Base-by-base conservation (phyloP, 2,888 invertebrate genomes). In the Volucella inanis region DNA sequence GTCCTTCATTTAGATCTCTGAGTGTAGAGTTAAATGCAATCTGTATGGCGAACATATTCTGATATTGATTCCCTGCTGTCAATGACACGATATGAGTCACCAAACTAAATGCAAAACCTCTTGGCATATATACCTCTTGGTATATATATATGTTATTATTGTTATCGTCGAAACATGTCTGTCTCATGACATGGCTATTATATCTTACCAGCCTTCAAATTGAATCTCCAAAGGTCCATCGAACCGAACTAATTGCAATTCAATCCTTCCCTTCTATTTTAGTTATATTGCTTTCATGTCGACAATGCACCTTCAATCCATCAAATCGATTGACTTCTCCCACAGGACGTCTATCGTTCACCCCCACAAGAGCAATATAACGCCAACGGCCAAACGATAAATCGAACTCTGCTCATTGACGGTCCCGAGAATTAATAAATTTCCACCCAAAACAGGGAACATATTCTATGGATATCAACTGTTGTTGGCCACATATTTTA, bases 241-340 rank as follows among this genome's bases (percentile, higher is more conserved):
- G 18, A 38, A 8, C 18, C 39, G 11, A 31, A 31, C 31, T 31
- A 31, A 31, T 31, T 31, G 4, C 31, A 31, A 31, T 31, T 31
- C 31, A 31, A 45, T 18, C 22, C 1, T 39, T 57, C 52, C 15
- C 45, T 14, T 14, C 54, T 31, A 43, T 72, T 62, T 47, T 54
- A 71, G 61, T 45, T 64, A 52, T 43, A 70, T 76, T 70, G 64
- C 38, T 50, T 8, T 22, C 50, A 22, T 31, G 47, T 18, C 59
- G 12, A 31, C 38, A 31, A 15, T 11, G 3, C 68, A 31, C 31
- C 52, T 15, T 43, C 65, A 54, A 75, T 80, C 84, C 62, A 84
- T 84, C 80, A 84, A 80, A 84, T 61, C 84, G 80, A 84, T 80
- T 84, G 80, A 84, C 84, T 84, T 84, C 75, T 75, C 75, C 80